Percentiles rank a stretch among this genome's conserved stretches.
These are phyloP conservation scores for Lycaon pictus DNA, from an alignment of 2,113 vertebrate genomes.

Conservation along the genomic window DNA sequence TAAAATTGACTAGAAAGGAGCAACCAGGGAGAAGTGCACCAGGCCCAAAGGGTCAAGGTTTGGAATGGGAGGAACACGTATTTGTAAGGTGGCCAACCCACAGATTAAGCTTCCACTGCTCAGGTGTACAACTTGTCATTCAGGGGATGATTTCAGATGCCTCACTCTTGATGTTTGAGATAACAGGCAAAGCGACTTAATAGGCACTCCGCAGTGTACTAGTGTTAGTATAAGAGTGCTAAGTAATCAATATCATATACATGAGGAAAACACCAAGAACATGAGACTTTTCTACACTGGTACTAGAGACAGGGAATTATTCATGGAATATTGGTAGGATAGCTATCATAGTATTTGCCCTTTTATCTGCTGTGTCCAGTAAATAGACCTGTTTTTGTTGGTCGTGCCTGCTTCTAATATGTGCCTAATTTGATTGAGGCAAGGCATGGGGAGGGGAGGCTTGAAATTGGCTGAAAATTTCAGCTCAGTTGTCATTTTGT, in stretches of 20 bases:
- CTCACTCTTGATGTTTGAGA: neutral
- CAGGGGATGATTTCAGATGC: neutral
- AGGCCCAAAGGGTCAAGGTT: neutral
- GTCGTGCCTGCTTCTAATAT: neutral
- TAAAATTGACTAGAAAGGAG: neutral
- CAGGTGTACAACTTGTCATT: neutral
- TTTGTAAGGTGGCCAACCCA: neutral
- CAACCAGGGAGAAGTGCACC: neutral
- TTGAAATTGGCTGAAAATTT: neutral
- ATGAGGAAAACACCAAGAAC: neutral
- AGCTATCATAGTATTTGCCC: neutral
- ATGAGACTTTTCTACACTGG: neutral
- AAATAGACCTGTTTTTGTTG: neutral
- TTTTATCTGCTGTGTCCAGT: neutral
- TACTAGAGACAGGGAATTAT: neutral
- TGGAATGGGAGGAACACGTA: neutral
- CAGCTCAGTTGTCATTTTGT: neutral
- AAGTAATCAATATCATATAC: neutral
- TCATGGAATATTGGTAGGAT: neutral
- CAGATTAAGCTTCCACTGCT: neutral
- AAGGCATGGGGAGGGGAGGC: neutral
- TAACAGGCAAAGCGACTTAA: neutral
- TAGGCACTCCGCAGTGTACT: neutral
- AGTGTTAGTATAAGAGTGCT: neutral
- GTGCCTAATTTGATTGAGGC: neutral